Evolutionary conservation across 35 echinoderm and acorn worm genomes (phyloP).

Genomic region (Apostichopus californicus): DNA sequence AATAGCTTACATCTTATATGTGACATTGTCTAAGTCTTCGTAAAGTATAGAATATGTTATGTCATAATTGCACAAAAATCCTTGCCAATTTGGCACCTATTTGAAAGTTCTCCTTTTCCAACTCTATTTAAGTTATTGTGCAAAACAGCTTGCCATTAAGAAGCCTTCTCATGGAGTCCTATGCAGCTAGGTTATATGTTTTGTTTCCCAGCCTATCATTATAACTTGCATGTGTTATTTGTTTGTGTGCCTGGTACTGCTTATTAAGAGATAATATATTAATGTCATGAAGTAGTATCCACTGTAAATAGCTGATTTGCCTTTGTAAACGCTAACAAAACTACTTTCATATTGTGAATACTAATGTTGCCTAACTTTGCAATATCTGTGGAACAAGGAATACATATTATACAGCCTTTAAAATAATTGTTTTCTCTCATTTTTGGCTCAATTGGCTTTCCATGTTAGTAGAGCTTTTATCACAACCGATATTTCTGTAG

Average conservation of each 20-base stretch:
- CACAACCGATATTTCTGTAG: too few relatives aligned
- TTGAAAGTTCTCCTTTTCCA: background rate
- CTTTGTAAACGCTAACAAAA: slow-evolving; percentile 36
- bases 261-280: slow-evolving; percentile 4
- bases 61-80: background rate
- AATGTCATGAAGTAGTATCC: background rate
- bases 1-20: too few relatives aligned
- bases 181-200: background rate
- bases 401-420: slow-evolving; percentile 1
- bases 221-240: background rate
- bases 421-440: background rate
- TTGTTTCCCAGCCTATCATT: background rate
- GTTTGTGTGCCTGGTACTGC: slow-evolving; percentile 39
- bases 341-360: slow-evolving; percentile 50
- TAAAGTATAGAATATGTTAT: too few relatives aligned
- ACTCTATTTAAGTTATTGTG: background rate
- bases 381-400: slow-evolving; percentile 39
- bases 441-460: too few relatives aligned
- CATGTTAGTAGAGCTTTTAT: too few relatives aligned
- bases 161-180: background rate
- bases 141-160: slow-evolving; percentile 14
- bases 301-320: slow-evolving; percentile 29
- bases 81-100: background rate
- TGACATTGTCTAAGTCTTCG: too few relatives aligned
- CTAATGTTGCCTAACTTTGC: slow-evolving; percentile 38